These are phyloP conservation scores for Coregonus ussuriensis DNA, from an alignment of 2,797 vertebrate species.

Conservation along the genomic window DNA sequence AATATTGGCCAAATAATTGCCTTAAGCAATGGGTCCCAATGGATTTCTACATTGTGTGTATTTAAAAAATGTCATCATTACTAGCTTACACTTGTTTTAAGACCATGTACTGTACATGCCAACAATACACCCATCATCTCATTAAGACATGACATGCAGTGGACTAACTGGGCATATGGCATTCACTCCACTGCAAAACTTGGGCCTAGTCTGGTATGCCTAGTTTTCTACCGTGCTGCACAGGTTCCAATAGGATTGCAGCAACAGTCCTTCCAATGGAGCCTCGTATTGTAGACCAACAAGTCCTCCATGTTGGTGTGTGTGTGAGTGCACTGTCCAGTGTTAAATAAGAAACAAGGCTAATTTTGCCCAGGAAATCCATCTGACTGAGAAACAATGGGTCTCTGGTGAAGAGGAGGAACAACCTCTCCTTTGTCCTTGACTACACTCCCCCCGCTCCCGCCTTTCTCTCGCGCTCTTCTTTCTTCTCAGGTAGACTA, in stretches of 20 bases:
- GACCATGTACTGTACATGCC: too few species aligned
- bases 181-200: neutral
- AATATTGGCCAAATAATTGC: neutral
- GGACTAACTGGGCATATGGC: neutral
- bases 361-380: too few species aligned
- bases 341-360: neutral
- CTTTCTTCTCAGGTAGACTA: neutral
- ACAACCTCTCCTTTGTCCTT: neutral
- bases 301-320: too few species aligned
- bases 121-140: too few species aligned
- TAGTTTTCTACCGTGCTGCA: neutral
- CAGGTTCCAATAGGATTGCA: neutral
- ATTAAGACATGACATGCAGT: too few species aligned
- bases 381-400: neutral
- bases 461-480: neutral
- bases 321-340: too few species aligned
- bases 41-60: too few species aligned
- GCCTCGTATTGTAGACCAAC: neutral
- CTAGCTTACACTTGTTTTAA: too few species aligned
- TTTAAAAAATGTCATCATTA: too few species aligned
- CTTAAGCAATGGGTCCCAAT: neutral
- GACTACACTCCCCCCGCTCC: neutral
- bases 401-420: neutral
- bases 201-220: neutral
- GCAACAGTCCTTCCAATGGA: neutral